Percentiles rank a stretch among this genome's conserved stretches.
These are phyloP conservation scores for Melipona bicolor DNA, from an alignment of 2,888 invertebrate genomes.

Conservation along the genomic window DNA sequence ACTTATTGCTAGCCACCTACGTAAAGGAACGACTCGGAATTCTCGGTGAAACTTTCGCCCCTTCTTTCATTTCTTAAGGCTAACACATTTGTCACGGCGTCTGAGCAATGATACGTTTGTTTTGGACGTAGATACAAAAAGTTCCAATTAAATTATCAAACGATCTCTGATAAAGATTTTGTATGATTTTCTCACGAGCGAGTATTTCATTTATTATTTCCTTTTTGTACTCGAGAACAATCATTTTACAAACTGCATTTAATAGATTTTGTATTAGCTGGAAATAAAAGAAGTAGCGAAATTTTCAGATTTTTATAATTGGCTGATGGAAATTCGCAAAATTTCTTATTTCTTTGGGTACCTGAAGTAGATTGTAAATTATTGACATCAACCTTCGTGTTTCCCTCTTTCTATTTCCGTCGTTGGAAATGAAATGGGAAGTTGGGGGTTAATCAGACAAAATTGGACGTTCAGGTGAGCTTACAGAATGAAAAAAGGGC, in stretches of 20 bases:
- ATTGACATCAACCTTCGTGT: background rate
- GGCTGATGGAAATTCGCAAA: background rate
- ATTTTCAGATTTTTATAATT: background rate
- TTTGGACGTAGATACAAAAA: background rate
- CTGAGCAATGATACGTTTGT: background rate
- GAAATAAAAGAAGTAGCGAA: background rate
- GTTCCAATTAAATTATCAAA: too few species aligned
- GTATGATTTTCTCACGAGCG: too few species aligned
- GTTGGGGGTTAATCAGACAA: background rate
- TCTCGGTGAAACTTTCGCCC: slow-evolving; percentile 12
- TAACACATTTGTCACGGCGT: background rate
- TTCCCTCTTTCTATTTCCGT: background rate
- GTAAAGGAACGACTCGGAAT: slow-evolving; percentile 9
- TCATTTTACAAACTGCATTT: background rate
- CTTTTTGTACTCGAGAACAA: background rate
- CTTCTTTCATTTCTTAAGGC: background rate
- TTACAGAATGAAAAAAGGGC: background rate
- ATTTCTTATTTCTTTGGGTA: background rate
- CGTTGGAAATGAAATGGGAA: too few species aligned
- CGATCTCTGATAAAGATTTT: too few species aligned
- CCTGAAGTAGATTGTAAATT: background rate
- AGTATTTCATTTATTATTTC: background rate
- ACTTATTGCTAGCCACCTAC: background rate
- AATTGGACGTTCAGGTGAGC: background rate
- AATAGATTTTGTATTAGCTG: background rate